Base-by-base conservation (phyloP, 2,888 invertebrate species). In the Caenorhabditis panamensis region DNA sequence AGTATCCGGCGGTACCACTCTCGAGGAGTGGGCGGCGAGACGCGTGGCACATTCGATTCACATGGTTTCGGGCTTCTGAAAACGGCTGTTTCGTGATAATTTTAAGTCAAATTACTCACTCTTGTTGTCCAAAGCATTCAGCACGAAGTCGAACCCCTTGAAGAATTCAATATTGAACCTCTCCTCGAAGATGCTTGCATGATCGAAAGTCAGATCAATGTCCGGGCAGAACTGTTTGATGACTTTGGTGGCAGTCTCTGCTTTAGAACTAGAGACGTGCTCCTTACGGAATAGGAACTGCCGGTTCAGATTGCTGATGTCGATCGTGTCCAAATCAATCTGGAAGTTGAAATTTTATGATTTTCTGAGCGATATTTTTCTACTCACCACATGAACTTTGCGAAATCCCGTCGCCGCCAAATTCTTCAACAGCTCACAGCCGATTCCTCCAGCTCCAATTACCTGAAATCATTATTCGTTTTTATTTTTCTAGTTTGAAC, bases 271-370 rank as follows among this genome's bases (percentile, higher is more conserved):
- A 1, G 97, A 97, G 80, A 99, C 97, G 93, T 99, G 98, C 91
- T 96, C 95, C 90, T 96, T 96, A 91, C 96, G 95, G 91, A 99
- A 99, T n/a, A 99, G 92, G 92, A 99, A 99, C 92, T 99, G 99
- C 47, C 99, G 94, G 92, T 99, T 99, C 85, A 99, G 93, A 92
- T 99, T 99, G 93, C 97, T 97, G 75, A 99, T 95, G 93, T 99
- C 99, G 91, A 99, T 99, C 0, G 98, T 99, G 91, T 99, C 99
- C 91, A 99, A 93, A 93, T 99, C 99, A 92, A 99, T 96, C 97
- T 98, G 92, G 86, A 94, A 31, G 49, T 31, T 31, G 31, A 31
- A 31, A 6, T 31, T 31, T 31, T 31, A 4, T 9, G 31, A 20
- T 51, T 47, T 37, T 51, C 4, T 24, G 5, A 24, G 26, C n/a